Base-by-base conservation (phyloP, 2,888 invertebrate species). In the Phortica magna region DNA sequence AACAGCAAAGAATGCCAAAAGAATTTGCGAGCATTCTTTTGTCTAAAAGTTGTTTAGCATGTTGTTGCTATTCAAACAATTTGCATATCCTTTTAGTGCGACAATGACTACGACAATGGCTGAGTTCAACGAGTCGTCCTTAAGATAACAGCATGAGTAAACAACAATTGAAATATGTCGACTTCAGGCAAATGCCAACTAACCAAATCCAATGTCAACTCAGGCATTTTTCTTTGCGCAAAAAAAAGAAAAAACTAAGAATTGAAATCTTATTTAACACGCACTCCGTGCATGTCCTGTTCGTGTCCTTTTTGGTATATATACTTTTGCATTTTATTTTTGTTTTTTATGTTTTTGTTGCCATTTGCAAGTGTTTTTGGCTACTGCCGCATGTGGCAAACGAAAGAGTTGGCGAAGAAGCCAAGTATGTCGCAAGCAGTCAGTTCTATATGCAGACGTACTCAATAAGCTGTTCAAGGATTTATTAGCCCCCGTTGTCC, bases 381-480 rank as follows among this genome's bases (percentile, higher is more conserved):
- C 48, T 48, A 14, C 48, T 61, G 10, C n/a, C 17, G 43, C 9
- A 41, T n/a, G 70, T 48, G 12, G 12, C 14, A 53, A 31, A 31
- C 4, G 31, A 22, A 70, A 53, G 7, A 19, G 70, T 12, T 7
- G 14, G 53, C 22, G 22, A 71, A n/a, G 41, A 17, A 12, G 41
- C 70, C 48, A 71, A 48, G 17, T 39, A 10, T 41, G 65, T 64
- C 39, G 80, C 81, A 81, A 80, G 80, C 82, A 67, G 76, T 82
- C 83, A 88, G 88, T 89, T 89, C 88, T 88, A 85, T 89, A 85
- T 83, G 83, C 82, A 89, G 87, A 89, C 85, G 83, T 85, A 82
- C 82, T 83, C 89, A 89, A 90, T 90, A 90, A 90, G 90, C 90
- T 90, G 84, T 88, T 88, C 89, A 90, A 90, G 90, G 91, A 91